A percentile compares a stretch with the other conserved stretches of the same genome.
Conservation (phyloP, 1,140 invertebrate genomes). For the Sminthurinus signatus region DNA sequence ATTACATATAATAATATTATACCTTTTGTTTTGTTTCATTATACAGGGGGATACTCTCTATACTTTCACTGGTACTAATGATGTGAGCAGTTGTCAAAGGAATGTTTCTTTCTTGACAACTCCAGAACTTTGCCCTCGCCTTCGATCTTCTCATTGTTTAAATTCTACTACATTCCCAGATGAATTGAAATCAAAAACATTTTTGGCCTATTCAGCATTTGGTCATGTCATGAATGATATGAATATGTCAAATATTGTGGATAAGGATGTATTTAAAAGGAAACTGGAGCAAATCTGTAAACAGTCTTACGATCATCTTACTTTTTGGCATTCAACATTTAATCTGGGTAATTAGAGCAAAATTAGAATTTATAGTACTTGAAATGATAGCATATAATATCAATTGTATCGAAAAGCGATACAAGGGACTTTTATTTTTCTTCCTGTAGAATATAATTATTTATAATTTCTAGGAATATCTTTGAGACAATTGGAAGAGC, state of each 20-base stretch:
- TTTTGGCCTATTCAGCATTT: constrained; percentile 46
- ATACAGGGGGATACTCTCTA: neutral
- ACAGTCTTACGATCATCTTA: neutral
- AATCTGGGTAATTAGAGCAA: neutral
- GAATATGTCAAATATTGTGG: constrained; percentile 44
- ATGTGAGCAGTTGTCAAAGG: neutral
- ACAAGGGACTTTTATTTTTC: no score
- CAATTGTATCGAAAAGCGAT: no score
- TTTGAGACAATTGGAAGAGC: constrained; percentile 18
- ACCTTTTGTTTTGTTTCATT: neutral
- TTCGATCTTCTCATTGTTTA: constrained; percentile 23
- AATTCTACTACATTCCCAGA: neutral
- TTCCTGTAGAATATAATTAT: no score
- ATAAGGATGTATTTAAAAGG: constrained; percentile 17
- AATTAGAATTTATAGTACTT: no score
- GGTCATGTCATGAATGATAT: constrained; percentile 45
- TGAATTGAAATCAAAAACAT: no score
- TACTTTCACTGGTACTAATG: constrained; percentile 24
- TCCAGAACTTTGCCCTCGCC: constrained; percentile 23
- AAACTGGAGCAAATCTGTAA: constrained; percentile 8
- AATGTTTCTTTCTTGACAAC: constrained; percentile 41
- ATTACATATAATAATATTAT: neutral
- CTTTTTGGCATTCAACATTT: neutral
- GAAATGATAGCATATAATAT: no score
- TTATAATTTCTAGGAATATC: constrained; percentile 14